Conservation (phyloP, 2,113 vertebrate species). For the Silurus meridionalis region DNA sequence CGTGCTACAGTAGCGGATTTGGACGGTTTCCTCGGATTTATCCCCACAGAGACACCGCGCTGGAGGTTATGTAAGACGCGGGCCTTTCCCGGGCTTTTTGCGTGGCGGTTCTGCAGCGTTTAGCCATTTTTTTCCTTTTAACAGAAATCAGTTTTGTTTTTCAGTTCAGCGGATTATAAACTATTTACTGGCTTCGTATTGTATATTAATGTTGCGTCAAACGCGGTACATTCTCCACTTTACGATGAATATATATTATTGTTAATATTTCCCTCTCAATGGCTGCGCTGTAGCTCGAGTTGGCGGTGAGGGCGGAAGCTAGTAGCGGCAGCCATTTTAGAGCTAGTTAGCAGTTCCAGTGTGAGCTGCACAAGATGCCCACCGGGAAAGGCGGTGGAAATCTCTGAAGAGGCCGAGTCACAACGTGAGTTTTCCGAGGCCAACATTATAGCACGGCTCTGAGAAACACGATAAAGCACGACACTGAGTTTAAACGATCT, state of each 20-base stretch:
- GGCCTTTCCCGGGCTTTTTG: conserved; percentile 70
- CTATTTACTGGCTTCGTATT: no score
- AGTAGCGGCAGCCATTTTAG: conserved; percentile 80
- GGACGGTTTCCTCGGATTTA: fast-evolving
- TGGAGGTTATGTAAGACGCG: conserved; percentile 47
- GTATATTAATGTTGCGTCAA: not conserved
- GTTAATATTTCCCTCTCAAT: not conserved
- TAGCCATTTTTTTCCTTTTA: conserved; percentile 32
- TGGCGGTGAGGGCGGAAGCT: conserved; percentile 73
- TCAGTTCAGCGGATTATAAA: no score
- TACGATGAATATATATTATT: not conserved
- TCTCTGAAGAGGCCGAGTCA: not conserved
- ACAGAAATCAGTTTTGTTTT: conserved; percentile 67
- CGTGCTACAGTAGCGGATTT: fast-evolving
- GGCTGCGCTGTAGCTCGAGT: conserved; percentile 27
- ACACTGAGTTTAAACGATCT: not conserved
- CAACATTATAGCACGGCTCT: not conserved
- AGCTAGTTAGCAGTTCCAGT: conserved; percentile 56
- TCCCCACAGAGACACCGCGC: not conserved
- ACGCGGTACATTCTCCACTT: not conserved
- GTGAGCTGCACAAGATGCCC: conserved; percentile 56
- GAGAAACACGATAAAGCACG: not conserved
- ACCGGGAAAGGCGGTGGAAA: conserved; percentile 36
- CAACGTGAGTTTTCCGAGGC: not conserved
- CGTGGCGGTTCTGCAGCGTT: conserved; percentile 35